Evolutionary conservation across 1,140 invertebrate species (phyloP).

Genomic region (Drosophila micromelanica): DNA sequence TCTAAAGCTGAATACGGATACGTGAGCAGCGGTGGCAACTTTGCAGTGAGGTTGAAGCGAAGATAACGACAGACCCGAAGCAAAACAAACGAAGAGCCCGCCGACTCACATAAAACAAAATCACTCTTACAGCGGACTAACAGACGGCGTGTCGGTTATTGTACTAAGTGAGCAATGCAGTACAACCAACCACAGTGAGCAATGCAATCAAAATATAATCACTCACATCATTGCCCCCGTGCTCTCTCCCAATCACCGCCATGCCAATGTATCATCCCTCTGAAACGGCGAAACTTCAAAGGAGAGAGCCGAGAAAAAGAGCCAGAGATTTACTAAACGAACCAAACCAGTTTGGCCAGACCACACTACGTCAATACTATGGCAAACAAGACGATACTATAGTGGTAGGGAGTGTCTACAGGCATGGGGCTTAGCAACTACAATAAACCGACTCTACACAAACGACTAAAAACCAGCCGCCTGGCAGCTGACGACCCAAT

Average conservation of each 20-base stretch:
- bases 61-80: constrained; percentile 81
- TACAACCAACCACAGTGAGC: constrained; percentile 83
- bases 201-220: constrained; percentile 83
- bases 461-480: constrained; percentile 66
- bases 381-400: constrained; percentile 54
- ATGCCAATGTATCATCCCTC: constrained; percentile 81
- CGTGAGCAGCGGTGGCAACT: constrained; percentile 61
- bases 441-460: constrained; percentile 43
- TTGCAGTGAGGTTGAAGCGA: constrained; percentile 64
- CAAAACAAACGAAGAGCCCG: constrained; percentile 79
- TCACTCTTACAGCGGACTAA: constrained; percentile 81
- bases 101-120: constrained; percentile 65
- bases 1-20: constrained; percentile 78
- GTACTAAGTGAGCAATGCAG: constrained; percentile 82
- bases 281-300: constrained; percentile 80
- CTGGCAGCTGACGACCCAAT: constrained; percentile 76
- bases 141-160: constrained; percentile 79
- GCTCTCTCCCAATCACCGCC: constrained; percentile 81
- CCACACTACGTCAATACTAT: constrained; percentile 37
- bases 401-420: constrained; percentile 47
- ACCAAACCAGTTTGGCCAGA: constrained; percentile 73
- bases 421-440: constrained; percentile 44
- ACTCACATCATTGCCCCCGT: constrained; percentile 83
- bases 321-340: constrained; percentile 80
- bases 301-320: constrained; percentile 78